phyloP scores from a whole-genome alignment of 2,888 invertebrate species.

The Lutraria lutraria region DNA sequence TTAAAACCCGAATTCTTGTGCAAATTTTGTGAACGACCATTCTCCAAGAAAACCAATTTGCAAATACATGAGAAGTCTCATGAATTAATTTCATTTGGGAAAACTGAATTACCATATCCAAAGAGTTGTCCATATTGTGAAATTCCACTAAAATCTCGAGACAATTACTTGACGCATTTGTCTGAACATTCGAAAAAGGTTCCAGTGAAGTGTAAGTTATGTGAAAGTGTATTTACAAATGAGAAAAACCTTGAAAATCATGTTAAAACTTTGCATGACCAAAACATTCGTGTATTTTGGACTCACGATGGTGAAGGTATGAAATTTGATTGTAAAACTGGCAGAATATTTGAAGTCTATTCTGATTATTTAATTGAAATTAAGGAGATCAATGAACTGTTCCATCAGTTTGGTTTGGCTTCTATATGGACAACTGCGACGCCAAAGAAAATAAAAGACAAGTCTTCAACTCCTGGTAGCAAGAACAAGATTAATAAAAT shows the following conservation, averaged over 20 bases:
- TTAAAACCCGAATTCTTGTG: conserved; percentile 49
- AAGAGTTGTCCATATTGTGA: conserved; percentile 62
- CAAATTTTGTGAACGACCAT: conserved; percentile 59
- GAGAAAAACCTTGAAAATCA: conserved; percentile 59
- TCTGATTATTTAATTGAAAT: conserved; percentile 59
- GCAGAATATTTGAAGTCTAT: conserved; percentile 50
- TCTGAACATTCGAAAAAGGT: conserved; percentile 50
- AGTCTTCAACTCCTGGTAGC: background rate
- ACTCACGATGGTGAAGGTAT: conserved; percentile 61
- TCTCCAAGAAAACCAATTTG: conserved; percentile 54
- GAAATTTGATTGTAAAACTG: conserved; percentile 63
- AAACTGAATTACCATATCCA: conserved; percentile 56
- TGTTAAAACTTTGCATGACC: conserved; percentile 50
- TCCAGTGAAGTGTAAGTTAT: conserved; percentile 54
- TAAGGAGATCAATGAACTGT: conserved; percentile 61
- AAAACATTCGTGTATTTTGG: conserved; percentile 46
- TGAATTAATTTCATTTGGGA: conserved; percentile 47
- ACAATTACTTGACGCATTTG: conserved; percentile 52
- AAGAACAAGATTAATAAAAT: conserved; percentile 5
- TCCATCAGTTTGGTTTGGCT: conserved; percentile 52
- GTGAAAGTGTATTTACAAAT: conserved; percentile 50
- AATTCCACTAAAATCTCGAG: conserved; percentile 45
- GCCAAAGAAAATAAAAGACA: conserved; percentile 44
- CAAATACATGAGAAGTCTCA: conserved; percentile 62
- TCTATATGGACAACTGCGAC: conserved; percentile 51